Evolutionary conservation across 2,888 invertebrate species (phyloP).

Genomic region (Torymus auratus): DNA sequence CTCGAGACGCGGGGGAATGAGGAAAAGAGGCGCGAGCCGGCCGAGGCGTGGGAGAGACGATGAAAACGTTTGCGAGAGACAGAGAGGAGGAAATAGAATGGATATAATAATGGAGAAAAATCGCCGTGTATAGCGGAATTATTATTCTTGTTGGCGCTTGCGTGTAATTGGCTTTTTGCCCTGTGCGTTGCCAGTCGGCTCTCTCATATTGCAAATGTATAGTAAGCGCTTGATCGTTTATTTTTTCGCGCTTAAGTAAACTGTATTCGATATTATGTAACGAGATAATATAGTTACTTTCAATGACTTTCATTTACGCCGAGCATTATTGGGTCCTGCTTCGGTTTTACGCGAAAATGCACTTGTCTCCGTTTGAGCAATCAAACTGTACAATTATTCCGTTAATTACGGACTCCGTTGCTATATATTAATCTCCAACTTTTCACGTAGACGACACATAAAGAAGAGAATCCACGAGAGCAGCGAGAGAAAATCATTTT

Average conservation of each 20-base stretch:
- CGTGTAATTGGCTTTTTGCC: constrained; percentile 34
- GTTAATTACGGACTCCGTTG: no score
- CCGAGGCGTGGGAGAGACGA: constrained; percentile 51
- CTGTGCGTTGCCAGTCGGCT: neutral
- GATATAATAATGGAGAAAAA: constrained; percentile 31
- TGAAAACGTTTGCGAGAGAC: constrained; percentile 6
- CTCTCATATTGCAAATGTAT: no score
- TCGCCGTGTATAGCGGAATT: constrained; percentile 15
- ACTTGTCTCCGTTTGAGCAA: no score
- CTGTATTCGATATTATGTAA: neutral
- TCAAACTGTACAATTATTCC: no score
- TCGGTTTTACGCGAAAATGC: no score
- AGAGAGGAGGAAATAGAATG: constrained; percentile 39
- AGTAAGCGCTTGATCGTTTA: neutral
- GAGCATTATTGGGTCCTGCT: no score
- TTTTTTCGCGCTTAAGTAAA: neutral
- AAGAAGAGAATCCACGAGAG: constrained; percentile 39
- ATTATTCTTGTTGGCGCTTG: constrained; percentile 30
- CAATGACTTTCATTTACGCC: neutral
- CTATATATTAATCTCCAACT: no score
- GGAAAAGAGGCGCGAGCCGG: neutral
- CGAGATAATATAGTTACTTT: neutral
- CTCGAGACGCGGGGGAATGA: neutral
- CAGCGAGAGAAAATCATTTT: constrained; percentile 74
- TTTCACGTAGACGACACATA: no score